These are phyloP conservation scores for Limonius californicus DNA, from an alignment of 1,140 invertebrate genomes.

Conservation along the genomic window DNA sequence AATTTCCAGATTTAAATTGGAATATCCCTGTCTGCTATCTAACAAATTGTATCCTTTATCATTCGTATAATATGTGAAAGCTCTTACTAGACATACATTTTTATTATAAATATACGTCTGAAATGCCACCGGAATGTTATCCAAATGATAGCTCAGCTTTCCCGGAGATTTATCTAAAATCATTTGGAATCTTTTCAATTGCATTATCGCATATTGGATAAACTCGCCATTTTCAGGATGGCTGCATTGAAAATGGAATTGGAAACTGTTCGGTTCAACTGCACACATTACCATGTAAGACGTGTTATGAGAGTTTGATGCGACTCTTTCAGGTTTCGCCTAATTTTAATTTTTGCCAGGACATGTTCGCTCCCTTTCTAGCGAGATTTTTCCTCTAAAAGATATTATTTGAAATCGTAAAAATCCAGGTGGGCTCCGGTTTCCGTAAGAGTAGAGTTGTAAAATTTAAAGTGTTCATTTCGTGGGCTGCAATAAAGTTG, in stretches of 20 bases:
- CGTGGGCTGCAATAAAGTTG: not conserved
- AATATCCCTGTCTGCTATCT: too few relatives aligned
- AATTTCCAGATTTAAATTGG: too few relatives aligned
- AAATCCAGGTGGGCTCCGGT: not conserved
- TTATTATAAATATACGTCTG: not conserved
- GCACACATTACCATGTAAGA: constrained; percentile 26
- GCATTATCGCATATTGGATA: constrained; percentile 29
- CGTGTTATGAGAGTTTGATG: constrained; percentile 15
- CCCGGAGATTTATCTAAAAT: constrained; percentile 18
- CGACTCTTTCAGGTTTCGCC: too few relatives aligned
- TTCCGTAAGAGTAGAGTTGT: not conserved
- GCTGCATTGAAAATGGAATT: constrained; percentile 27
- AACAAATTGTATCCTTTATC: too few relatives aligned
- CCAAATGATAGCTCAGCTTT: not conserved
- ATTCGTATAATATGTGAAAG: too few relatives aligned
- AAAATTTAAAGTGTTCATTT: constrained; percentile 11
- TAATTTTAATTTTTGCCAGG: too few relatives aligned
- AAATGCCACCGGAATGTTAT: not conserved
- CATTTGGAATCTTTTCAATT: constrained; percentile 28
- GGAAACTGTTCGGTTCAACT: constrained; percentile 24
- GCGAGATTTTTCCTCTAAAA: too few relatives aligned
- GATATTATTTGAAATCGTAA: too few relatives aligned
- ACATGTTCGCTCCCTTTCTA: too few relatives aligned
- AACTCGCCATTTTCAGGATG: constrained; percentile 27
- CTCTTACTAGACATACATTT: not conserved